Base-by-base conservation (phyloP, 2,888 invertebrate genomes). In the Malachius bipustulatus region DNA sequence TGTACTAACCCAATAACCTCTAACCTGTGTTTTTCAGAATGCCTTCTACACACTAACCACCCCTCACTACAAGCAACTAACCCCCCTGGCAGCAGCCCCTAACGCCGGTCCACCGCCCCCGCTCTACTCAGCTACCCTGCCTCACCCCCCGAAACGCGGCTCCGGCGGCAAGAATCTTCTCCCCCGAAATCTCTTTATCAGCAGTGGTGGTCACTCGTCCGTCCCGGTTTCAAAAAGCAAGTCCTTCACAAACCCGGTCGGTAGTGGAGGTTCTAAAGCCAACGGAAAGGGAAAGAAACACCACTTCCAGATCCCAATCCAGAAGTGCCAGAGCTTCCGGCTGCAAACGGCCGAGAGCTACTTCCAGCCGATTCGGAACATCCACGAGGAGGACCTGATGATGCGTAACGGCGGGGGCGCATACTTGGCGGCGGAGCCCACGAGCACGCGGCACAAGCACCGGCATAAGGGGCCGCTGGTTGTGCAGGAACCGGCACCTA, bases 351-450 rank as follows among this genome's bases (percentile, higher is more conserved):
- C 63, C 15, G 64, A 64, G 43, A 74, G 73, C 51, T 75, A 74
- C 48, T 75, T 75, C 47, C 75, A 75, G 62, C 75, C 75, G 4
- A 73, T 75, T 45, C 69, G 73, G 49, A 73, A 73, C 49, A 71
- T 73, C 46, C 66, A 73, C 49, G 62, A 63, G 41, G 60, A 63
- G 41, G 60, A 63, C 38, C 41, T 62, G 30, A 62, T 63, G 58
- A 62, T 63, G 58, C 47, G 57, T 35, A 63, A 63, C 46, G 63
- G 63, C 15, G 62, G 62, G 47, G 52, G 55, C 16, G 54, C 58
- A 19, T 59, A 62, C 36, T 55, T 59, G 41, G 55, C 58, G 4
- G 53, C 53, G 14, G 38, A 43, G 8, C 41, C 50, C 6, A 45
- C 51, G 14, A 51, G 55, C 31, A 52, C 54, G 32, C 42, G 50